Evolutionary conservation across 2,888 invertebrate genomes (phyloP).

Genomic region (Cotesia congregata): DNA sequence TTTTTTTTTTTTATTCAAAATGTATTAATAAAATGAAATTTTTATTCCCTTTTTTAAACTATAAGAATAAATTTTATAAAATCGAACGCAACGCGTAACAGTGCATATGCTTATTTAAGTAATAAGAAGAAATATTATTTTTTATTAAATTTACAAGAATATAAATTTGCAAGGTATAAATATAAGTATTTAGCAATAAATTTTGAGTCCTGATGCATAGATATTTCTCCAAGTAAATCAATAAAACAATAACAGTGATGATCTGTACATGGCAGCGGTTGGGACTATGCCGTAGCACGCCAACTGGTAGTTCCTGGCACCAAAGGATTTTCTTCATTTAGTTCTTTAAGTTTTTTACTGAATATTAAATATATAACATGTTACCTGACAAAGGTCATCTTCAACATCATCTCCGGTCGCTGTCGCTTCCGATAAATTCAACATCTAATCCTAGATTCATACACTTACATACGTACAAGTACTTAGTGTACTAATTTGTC

Average conservation of each 20-base stretch:
- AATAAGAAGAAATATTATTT: too few species aligned
- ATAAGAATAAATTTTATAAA: too few species aligned
- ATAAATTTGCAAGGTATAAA: too few species aligned
- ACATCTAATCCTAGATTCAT: background rate
- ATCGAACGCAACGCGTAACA: too few species aligned
- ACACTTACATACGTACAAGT: too few species aligned
- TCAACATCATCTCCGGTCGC: background rate
- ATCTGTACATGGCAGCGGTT: slow-evolving; percentile 53
- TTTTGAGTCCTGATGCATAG: background rate
- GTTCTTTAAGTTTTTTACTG: slow-evolving; percentile 36
- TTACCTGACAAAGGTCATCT: background rate
- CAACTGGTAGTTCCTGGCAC: slow-evolving; percentile 60
- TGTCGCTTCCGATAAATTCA: background rate
- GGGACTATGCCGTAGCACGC: slow-evolving; percentile 55
- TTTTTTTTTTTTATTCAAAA: too few species aligned
- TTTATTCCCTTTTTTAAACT: too few species aligned
- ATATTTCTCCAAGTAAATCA: slow-evolving; percentile 31
- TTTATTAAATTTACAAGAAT: too few species aligned
- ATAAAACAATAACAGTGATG: slow-evolving; percentile 51
- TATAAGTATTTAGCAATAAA: too few species aligned
- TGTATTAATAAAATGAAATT: too few species aligned
- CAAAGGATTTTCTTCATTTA: slow-evolving; percentile 43
- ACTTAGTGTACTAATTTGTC: too few species aligned
- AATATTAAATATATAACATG: background rate
- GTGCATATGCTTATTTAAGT: too few species aligned